Conservation (phyloP, 1,140 invertebrate species). For the Pseudomyrmex pallidus region DNA sequence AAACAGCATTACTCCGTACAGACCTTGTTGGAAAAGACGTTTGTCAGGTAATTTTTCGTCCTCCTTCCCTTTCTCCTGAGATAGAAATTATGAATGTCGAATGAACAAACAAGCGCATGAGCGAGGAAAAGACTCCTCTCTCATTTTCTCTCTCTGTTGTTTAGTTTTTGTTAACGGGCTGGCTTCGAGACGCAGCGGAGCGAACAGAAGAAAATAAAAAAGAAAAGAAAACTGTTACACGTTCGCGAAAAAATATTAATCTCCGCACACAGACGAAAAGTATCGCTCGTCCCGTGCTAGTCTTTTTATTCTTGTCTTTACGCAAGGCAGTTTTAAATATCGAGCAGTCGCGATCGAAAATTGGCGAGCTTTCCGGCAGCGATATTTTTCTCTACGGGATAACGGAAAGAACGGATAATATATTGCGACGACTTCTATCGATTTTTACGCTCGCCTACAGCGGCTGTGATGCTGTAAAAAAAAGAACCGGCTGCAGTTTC, state of each 20-base stretch:
- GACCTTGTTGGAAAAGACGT: constrained; percentile 75
- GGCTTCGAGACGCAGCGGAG: constrained; percentile 4
- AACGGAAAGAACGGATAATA: constrained; percentile 57
- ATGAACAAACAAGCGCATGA: not conserved
- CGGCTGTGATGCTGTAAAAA: constrained; percentile 16
- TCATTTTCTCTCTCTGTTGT: not conserved
- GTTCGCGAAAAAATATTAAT: constrained; percentile 48
- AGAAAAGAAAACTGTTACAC: not conserved
- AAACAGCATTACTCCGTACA: too few relatives aligned
- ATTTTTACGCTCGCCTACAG: constrained; percentile 37
- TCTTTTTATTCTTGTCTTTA: constrained; percentile 44
- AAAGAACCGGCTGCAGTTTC: not conserved
- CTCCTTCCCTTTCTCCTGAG: not conserved
- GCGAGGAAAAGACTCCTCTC: not conserved
- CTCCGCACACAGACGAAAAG: constrained; percentile 32
- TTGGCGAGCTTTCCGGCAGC: constrained; percentile 36
- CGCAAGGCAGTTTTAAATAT: constrained; percentile 41
- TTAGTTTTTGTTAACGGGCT: constrained; percentile 24
- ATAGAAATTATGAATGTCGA: constrained; percentile 19
- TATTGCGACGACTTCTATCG: constrained; percentile 43
- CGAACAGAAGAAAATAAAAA: not conserved
- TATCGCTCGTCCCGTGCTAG: constrained; percentile 6
- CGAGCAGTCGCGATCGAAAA: constrained; percentile 48
- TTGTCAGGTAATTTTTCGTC: constrained; percentile 69
- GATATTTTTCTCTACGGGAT: constrained; percentile 40